Base-by-base conservation (phyloP, 1,140 invertebrate species). In the Adoxophyes honmai region DNA sequence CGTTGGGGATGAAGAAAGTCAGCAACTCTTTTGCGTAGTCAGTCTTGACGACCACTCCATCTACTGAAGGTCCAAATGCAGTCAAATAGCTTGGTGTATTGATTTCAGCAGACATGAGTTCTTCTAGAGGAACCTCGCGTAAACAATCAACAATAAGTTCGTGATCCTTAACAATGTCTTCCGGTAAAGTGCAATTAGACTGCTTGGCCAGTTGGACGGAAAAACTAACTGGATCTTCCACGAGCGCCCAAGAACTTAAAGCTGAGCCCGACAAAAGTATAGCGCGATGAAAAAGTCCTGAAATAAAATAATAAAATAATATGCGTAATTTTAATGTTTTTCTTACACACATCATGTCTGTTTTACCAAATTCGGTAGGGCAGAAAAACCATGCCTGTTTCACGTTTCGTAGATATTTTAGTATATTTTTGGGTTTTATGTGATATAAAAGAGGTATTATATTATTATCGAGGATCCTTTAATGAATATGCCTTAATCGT, bases 261-360 rank as follows among this genome's bases (percentile, higher is more conserved):
- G 98, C 97, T 11, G 98, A 98, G 6, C 98, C 98, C 1, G 96
- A 97, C 74, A 98, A 91, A 4, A 99, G 90, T 55, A 98, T 95
- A 4, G 96, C 95, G 61, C 97, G 92, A 65, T 97, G 96, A 81
- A 99, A 98, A 3, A 98, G 88, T 64, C 94, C 95, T 94, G 86
- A 1, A 73, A 65, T 21, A 35, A 57, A 18, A n/a, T n/a, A 57
- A 66, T 55, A 37, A 48, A 28, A 13, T 48, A 9, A 28, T 52
- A 37, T 44, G 8, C 11, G 18, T 34, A 34, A 6, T 10, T 42
- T 33, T 11, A 1, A 18, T 48, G 21, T 48, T 18, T n/a, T n/a
- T n/a, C n/a, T n/a, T n/a, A n/a, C n/a, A n/a, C n/a, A 48, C 21
- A 18, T 7, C 42, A 52, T n/a, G 21, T n/a, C n/a, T n/a, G n/a